A percentile compares a stretch with the other conserved stretches of the same genome.
Conservation (phyloP, 2,797 vertebrate species). For the Erpetoichthys calabaricus region DNA sequence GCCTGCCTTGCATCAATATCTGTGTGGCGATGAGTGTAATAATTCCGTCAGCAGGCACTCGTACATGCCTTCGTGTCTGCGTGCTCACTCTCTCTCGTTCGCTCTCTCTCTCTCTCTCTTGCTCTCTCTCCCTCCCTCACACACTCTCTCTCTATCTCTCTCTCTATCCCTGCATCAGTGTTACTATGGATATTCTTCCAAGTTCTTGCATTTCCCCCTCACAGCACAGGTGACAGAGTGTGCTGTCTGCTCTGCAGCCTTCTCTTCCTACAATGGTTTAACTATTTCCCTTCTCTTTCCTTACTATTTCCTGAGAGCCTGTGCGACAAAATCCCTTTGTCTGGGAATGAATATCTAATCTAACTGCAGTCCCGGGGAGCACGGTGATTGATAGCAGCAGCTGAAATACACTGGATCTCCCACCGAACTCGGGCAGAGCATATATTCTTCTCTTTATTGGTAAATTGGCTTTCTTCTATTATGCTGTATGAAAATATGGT, state of each 20-base stretch:
- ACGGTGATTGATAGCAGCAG: neutral
- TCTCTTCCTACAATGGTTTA: neutral
- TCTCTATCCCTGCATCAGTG: constrained; percentile 20
- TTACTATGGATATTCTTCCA: constrained; percentile 33
- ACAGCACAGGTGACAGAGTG: constrained; percentile 18
- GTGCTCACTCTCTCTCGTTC: constrained; percentile 1
- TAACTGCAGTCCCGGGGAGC: constrained; percentile 1
- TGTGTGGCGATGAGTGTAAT: neutral
- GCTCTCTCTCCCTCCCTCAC: constrained; percentile 12
- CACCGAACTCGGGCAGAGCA: neutral
- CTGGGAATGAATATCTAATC: neutral
- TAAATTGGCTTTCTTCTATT: too few species aligned
- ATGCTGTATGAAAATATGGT: too few species aligned
- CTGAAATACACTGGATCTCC: neutral
- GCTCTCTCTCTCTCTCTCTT: constrained; percentile 8
- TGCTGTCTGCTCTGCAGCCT: constrained; percentile 12
- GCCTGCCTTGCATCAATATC: neutral
- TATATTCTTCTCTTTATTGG: neutral
- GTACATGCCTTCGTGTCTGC: neutral
- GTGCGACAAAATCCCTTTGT: neutral
- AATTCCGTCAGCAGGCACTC: neutral
- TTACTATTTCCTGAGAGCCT: neutral
- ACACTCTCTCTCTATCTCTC: constrained; percentile 15
- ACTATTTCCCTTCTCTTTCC: neutral
- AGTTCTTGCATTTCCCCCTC: constrained; percentile 12